Percentiles rank a stretch among this genome's conserved stretches.
Conservation (phyloP, 2,888 invertebrate species). For the Ophion costatus region DNA sequence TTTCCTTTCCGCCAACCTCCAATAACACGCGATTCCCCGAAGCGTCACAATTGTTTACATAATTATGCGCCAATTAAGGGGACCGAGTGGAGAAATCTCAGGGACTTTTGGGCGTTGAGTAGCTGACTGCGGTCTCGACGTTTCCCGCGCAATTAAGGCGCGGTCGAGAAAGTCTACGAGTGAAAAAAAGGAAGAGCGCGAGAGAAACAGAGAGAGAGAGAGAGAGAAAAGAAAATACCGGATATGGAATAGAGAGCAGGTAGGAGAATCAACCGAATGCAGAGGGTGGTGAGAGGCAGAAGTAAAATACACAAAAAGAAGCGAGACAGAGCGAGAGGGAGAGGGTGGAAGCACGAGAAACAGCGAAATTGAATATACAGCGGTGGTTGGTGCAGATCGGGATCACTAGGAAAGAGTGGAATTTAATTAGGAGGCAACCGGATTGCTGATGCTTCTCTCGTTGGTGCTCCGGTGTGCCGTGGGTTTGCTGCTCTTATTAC, state of each 20-base stretch:
- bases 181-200: slow-evolving; percentile 57
- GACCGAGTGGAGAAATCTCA: slow-evolving; percentile 69
- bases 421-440: slow-evolving; percentile 80
- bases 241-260: slow-evolving; percentile 32
- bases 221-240: slow-evolving; percentile 45
- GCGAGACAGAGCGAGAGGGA: slow-evolving; percentile 29
- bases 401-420: slow-evolving; percentile 80
- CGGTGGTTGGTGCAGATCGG: slow-evolving; percentile 51
- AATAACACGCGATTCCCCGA: slow-evolving; percentile 36
- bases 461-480: slow-evolving; percentile 26
- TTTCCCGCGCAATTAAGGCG: slow-evolving; percentile 81
- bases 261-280: slow-evolving; percentile 23
- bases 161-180: slow-evolving; percentile 80
- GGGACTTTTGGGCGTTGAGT: slow-evolving; percentile 72
- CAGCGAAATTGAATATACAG: slow-evolving; percentile 54
- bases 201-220: slow-evolving; percentile 25
- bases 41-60: slow-evolving; percentile 79
- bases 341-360: slow-evolving; percentile 34
- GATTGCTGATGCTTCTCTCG: slow-evolving; percentile 65
- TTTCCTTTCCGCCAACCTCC: slow-evolving; percentile 29
- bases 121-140: slow-evolving; percentile 70
- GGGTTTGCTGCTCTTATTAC: slow-evolving; percentile 57
- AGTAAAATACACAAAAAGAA: slow-evolving; percentile 62
- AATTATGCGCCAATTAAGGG: slow-evolving; percentile 82
- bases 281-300: slow-evolving; percentile 46